Evolutionary conservation across 2,888 invertebrate genomes (phyloP).

Genomic region (Xestia ashworthii): DNA sequence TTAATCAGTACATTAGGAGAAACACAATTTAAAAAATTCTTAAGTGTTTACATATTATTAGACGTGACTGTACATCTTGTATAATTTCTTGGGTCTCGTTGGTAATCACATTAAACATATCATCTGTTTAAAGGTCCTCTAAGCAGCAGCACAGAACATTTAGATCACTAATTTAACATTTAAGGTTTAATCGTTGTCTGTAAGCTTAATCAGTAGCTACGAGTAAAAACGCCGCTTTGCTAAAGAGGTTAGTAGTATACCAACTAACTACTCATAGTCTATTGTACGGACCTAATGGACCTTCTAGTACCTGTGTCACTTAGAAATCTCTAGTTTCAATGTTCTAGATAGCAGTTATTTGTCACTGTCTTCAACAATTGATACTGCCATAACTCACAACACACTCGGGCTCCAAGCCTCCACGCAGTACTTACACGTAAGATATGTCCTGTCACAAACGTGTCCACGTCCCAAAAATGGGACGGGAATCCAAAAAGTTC

Average conservation of each 20-base stretch:
- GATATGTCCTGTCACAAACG: slow-evolving; percentile 48
- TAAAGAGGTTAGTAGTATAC: neutral
- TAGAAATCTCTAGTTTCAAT: slow-evolving; percentile 55
- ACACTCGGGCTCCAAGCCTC: slow-evolving; percentile 28
- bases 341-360: slow-evolving; percentile 50
- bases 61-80: no score
- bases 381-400: slow-evolving; percentile 52
- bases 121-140: neutral
- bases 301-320: slow-evolving; percentile 29
- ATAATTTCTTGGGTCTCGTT: neutral
- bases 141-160: neutral
- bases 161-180: neutral
- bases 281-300: neutral
- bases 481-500: slow-evolving; percentile 55
- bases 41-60: no score
- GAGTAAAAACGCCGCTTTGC: no score
- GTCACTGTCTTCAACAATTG: slow-evolving; percentile 55
- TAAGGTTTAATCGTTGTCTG: neutral
- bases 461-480: slow-evolving; percentile 46
- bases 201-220: neutral
- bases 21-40: no score
- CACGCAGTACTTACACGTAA: slow-evolving; percentile 31
- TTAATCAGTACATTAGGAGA: no score
- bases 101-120: neutral
- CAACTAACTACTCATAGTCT: neutral